Evolutionary conservation across 1,140 invertebrate genomes (phyloP).

Genomic region (Marisa cornuarietis): DNA sequence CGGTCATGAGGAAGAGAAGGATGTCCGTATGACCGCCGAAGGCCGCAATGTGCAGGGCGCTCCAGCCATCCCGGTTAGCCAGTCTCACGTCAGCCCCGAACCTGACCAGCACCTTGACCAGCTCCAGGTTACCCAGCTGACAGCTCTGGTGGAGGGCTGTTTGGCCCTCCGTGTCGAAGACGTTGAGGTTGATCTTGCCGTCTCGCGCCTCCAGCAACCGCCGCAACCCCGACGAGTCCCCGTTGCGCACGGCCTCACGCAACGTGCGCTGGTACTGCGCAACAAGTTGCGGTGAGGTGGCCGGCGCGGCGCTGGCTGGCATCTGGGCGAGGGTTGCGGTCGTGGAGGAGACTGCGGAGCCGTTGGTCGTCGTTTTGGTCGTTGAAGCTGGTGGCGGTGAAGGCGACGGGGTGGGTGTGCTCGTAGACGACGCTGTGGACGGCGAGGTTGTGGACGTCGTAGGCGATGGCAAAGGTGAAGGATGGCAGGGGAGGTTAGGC

Average conservation of each 20-base stretch:
- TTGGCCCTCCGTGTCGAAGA: conserved; percentile 68
- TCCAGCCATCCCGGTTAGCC: conserved; percentile 70
- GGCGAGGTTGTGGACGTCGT: conserved; percentile 6
- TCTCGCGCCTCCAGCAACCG: conserved; percentile 63
- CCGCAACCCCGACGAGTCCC: conserved; percentile 62
- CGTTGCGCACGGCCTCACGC: conserved; percentile 62
- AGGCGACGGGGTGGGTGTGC: not conserved
- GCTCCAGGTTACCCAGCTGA: conserved; percentile 68
- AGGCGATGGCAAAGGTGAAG: not conserved
- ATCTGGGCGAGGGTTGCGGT: not conserved
- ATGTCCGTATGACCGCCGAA: conserved; percentile 69
- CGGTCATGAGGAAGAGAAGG: conserved; percentile 53
- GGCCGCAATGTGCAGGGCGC: conserved; percentile 69
- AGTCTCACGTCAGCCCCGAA: conserved; percentile 69
- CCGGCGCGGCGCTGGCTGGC: not conserved
- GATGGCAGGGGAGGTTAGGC: not conserved
- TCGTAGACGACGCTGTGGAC: not conserved
- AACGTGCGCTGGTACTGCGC: conserved; percentile 59
- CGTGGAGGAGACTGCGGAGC: not conserved
- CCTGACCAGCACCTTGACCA: conserved; percentile 68
- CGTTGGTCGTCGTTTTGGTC: not conserved
- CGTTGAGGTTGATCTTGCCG: conserved; percentile 66
- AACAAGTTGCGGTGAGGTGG: conserved; percentile 13
- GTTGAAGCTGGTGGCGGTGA: conserved; percentile 19
- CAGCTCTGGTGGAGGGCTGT: conserved; percentile 69